Conservation (phyloP, 2,113 vertebrate species). For the Phoenicopterus ruber region DNA sequence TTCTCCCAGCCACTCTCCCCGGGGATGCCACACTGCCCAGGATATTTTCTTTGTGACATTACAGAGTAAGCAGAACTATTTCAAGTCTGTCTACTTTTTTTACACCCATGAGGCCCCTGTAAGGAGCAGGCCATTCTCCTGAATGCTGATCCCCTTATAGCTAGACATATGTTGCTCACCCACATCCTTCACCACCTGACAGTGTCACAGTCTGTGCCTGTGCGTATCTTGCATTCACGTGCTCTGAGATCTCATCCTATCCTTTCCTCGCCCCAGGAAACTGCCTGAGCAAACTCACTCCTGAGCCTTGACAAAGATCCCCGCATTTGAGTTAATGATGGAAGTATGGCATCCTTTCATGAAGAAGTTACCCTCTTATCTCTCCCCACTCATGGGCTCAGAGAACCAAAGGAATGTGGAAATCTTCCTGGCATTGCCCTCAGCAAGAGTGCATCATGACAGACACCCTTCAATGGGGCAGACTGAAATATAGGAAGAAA, state of each 20-base stretch:
- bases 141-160: not conserved
- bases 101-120: not conserved
- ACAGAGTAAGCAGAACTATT: not conserved
- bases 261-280: not conserved
- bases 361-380: not conserved
- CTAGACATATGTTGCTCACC: constrained; percentile 44
- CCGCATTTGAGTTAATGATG: not conserved
- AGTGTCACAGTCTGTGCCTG: constrained; percentile 40
- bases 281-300: not conserved
- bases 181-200: constrained; percentile 38
- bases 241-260: constrained; percentile 7
- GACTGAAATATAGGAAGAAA: not conserved
- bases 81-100: not conserved
- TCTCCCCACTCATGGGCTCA: not conserved
- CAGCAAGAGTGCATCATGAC: not conserved
- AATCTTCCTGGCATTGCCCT: not conserved
- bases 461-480: not conserved
- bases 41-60: not conserved
- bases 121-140: not conserved
- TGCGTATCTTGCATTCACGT: not conserved
- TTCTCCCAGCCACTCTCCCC: not conserved
- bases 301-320: not conserved
- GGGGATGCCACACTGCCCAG: not conserved
- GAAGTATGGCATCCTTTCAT: not conserved
- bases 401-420: not conserved